A percentile compares a stretch with the other conserved stretches of the same genome.
Evolutionary conservation across 2,888 invertebrate species (phyloP).

Genomic region (Philereme transversata): DNA sequence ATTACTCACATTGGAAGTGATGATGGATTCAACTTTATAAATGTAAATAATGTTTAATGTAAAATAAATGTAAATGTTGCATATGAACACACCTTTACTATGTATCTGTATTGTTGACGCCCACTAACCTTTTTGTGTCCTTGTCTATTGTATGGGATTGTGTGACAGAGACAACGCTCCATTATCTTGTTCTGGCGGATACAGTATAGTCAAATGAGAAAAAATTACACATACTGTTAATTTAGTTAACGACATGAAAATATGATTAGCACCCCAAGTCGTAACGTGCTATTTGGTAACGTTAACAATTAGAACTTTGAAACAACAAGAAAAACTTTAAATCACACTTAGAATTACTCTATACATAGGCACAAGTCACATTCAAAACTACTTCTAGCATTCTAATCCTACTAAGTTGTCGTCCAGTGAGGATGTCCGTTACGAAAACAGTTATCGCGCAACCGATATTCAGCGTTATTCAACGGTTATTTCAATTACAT

Average conservation of each 20-base stretch:
- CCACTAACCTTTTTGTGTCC: too few species aligned
- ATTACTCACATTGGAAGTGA: too few species aligned
- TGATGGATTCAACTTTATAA: too few species aligned
- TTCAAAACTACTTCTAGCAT: slow-evolving; percentile 75
- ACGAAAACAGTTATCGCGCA: slow-evolving; percentile 8
- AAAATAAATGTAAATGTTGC: too few species aligned
- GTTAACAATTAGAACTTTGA: slow-evolving; percentile 38
- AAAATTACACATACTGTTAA: too few species aligned
- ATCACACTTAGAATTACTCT: slow-evolving; percentile 50
- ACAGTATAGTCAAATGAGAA: too few species aligned
- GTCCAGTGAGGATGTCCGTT: slow-evolving; percentile 48
- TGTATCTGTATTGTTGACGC: too few species aligned
- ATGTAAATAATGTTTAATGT: too few species aligned
- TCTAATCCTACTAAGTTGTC: slow-evolving; percentile 62
- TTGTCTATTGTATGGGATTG: too few species aligned
- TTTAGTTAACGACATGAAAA: not conserved
- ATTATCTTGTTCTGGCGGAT: too few species aligned
- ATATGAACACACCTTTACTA: too few species aligned
- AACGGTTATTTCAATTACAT: not conserved
- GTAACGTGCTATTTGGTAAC: slow-evolving; percentile 33
- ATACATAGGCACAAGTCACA: slow-evolving; percentile 77
- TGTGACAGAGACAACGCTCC: too few species aligned
- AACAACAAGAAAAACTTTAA: slow-evolving; percentile 49
- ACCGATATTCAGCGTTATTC: slow-evolving; percentile 12
- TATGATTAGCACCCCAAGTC: slow-evolving; percentile 41